These are phyloP conservation scores for Microplitis mediator DNA, from an alignment of 1,140 invertebrate species.

Conservation along the genomic window DNA sequence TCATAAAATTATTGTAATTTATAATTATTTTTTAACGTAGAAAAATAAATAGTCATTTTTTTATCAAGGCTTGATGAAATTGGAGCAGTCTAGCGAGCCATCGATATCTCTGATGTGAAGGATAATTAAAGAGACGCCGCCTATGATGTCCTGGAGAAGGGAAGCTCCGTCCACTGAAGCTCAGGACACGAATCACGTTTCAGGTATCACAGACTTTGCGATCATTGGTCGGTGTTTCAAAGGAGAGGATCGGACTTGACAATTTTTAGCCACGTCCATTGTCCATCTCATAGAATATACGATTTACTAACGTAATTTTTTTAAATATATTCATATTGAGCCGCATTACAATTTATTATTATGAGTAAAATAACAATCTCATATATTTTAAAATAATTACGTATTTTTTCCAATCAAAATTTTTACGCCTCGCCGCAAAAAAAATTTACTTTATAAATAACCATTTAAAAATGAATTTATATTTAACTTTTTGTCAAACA, in stretches of 20 bases:
- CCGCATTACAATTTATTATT: too few species aligned
- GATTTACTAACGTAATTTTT: too few species aligned
- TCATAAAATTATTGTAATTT: not conserved
- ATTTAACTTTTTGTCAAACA: too few species aligned
- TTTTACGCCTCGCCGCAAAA: too few species aligned
- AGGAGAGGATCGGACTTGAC: conserved; percentile 17
- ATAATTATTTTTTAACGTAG: not conserved
- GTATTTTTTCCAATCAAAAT: too few species aligned
- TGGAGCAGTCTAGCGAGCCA: conserved; percentile 1
- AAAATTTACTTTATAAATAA: too few species aligned
- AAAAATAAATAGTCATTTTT: not conserved
- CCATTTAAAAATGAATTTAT: too few species aligned
- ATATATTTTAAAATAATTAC: too few species aligned
- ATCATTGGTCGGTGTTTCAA: conserved; percentile 39
- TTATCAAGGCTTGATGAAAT: not conserved
- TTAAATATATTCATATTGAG: too few species aligned
- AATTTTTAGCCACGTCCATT: conserved; percentile 11
- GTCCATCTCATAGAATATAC: not conserved
- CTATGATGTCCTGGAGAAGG: conserved; percentile 32
- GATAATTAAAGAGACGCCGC: conserved; percentile 32
- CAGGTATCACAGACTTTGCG: conserved; percentile 29
- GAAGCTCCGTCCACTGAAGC: conserved; percentile 43
- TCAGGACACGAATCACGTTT: conserved; percentile 41
- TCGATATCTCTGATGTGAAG: conserved; percentile 25
- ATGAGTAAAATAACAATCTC: too few species aligned